A percentile compares a stretch with the other conserved stretches of the same genome.
phyloP scores from a whole-genome alignment of 2,797 vertebrate species.

The Notolabrus celidotus region DNA sequence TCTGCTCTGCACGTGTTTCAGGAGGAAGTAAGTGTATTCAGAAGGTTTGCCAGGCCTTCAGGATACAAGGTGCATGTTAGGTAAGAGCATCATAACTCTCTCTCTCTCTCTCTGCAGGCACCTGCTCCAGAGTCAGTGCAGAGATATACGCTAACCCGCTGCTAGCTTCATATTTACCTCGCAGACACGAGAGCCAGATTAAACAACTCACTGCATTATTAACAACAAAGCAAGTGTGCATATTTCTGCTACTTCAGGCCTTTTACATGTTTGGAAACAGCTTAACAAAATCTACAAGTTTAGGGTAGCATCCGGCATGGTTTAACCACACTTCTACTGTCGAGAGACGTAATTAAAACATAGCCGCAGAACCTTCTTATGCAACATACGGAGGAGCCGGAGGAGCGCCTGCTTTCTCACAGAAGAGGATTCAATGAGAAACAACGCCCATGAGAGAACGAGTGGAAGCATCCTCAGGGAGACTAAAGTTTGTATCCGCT shows the following conservation, averaged over 20 bases:
- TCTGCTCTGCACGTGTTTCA: slow-evolving; percentile 3
- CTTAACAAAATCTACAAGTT: background rate
- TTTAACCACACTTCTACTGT: slow-evolving; percentile 18
- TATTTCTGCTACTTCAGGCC: background rate
- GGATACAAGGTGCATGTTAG: background rate
- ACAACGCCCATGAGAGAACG: slow-evolving; percentile 1
- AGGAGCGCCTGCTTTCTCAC: slow-evolving; percentile 9
- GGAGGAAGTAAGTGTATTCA: background rate
- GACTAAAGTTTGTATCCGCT: slow-evolving; percentile 8
- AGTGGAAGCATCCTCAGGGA: background rate
- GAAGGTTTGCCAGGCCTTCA: slow-evolving; percentile 1
- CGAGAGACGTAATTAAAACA: slow-evolving; percentile 54
- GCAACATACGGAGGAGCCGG: slow-evolving; percentile 33
- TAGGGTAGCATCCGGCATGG: background rate
- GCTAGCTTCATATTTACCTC: background rate
- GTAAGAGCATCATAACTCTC: slow-evolving; percentile 3
- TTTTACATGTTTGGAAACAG: background rate
- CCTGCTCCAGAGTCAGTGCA: background rate
- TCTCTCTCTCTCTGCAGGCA: background rate
- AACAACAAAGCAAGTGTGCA: background rate
- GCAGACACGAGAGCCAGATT: background rate
- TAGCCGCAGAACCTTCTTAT: slow-evolving; percentile 6
- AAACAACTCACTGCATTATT: background rate
- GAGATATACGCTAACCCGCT: background rate
- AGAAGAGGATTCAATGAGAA: slow-evolving; percentile 27